These are phyloP conservation scores for Melinaea marsaeus DNA, from an alignment of 2,888 invertebrate genomes.

Conservation along the genomic window DNA sequence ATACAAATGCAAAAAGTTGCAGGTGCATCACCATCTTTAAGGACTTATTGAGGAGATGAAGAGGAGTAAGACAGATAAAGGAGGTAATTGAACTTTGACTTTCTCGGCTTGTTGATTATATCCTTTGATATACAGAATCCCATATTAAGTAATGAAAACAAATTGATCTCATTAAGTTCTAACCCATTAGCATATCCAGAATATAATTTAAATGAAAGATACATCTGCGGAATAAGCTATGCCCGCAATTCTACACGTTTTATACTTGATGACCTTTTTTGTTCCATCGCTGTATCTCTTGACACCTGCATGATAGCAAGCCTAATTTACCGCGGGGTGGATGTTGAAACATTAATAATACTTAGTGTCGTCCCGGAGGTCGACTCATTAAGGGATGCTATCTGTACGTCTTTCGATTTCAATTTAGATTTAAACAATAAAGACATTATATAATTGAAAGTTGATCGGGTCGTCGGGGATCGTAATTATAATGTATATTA, in stretches of 20 bases:
- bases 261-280: slow-evolving; percentile 72
- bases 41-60: too few relatives aligned
- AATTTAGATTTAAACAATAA: slow-evolving; percentile 33
- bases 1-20: too few relatives aligned
- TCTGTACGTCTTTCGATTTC: slow-evolving; percentile 55
- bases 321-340: slow-evolving; percentile 61
- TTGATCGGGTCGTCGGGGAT: not conserved
- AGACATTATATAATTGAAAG: slow-evolving; percentile 5
- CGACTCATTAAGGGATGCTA: slow-evolving; percentile 63
- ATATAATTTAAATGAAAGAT: slow-evolving; percentile 5
- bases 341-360: slow-evolving; percentile 67
- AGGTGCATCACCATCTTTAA: too few relatives aligned
- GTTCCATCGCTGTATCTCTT: slow-evolving; percentile 64
- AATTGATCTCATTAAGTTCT: too few relatives aligned
- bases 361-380: slow-evolving; percentile 55
- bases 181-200: too few relatives aligned
- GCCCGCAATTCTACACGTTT: slow-evolving; percentile 50
- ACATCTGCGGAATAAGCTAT: slow-evolving; percentile 41
- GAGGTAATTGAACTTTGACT: too few relatives aligned
- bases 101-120: too few relatives aligned
- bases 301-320: slow-evolving; percentile 70
- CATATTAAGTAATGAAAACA: too few relatives aligned
- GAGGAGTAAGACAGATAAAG: too few relatives aligned
- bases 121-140: too few relatives aligned
- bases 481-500: too few relatives aligned